phyloP scores from a whole-genome alignment of 2,888 invertebrate species.

The Cremastinae sp. region DNA sequence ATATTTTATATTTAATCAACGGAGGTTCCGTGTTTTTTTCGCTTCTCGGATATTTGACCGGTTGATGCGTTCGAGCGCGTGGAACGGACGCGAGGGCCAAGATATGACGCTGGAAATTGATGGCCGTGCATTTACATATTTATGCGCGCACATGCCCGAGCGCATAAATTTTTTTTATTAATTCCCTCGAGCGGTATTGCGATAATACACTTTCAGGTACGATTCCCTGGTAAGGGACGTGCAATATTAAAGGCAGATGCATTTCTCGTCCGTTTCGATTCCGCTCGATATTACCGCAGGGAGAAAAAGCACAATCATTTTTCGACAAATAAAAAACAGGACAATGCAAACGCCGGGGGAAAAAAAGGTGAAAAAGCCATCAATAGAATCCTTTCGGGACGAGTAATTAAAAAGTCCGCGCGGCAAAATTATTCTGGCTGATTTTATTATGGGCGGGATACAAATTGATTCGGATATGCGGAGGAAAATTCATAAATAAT shows the following conservation, averaged over 20 bases:
- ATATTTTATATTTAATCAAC: slow-evolving; percentile 68
- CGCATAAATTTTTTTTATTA: slow-evolving; percentile 27
- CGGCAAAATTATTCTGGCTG: too few species aligned
- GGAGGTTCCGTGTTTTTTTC: slow-evolving; percentile 32
- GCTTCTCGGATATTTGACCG: slow-evolving; percentile 48
- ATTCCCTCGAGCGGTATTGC: slow-evolving; percentile 35
- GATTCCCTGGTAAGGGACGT: slow-evolving; percentile 2
- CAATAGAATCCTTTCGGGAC: neutral
- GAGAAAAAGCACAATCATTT: slow-evolving; percentile 12
- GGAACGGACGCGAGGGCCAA: slow-evolving; percentile 21
- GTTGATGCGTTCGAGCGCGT: slow-evolving; percentile 48
- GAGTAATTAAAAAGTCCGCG: too few species aligned
- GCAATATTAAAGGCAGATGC: slow-evolving; percentile 19
- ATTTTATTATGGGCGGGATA: too few species aligned
- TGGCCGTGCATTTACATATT: neutral
- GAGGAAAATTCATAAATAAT: too few species aligned
- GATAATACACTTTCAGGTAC: slow-evolving; percentile 30
- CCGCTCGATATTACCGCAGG: slow-evolving; percentile 19
- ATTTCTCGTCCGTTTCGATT: slow-evolving; percentile 36
- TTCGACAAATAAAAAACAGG: slow-evolving; percentile 3
- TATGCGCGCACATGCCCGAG: too few species aligned
- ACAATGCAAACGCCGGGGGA: neutral
- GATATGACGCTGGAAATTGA: slow-evolving; percentile 4
- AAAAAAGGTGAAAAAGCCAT: slow-evolving; percentile 11
- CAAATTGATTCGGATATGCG: too few species aligned